Base-by-base conservation (phyloP, 1,140 invertebrate genomes). In the Solenopsis fugax region DNA sequence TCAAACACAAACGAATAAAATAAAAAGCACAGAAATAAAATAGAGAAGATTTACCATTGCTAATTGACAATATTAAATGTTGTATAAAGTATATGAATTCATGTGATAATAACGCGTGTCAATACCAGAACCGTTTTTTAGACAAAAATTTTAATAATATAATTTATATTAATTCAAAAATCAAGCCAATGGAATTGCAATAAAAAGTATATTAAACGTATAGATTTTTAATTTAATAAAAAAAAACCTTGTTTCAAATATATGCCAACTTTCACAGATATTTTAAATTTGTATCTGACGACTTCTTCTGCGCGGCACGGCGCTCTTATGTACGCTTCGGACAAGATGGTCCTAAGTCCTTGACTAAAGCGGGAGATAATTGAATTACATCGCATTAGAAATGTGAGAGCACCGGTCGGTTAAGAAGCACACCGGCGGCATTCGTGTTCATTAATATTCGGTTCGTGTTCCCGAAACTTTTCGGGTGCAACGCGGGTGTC, bases 361-460 rank as follows among this genome's bases (percentile, higher is more conserved):
- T 12, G 13, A 2, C 34, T 71, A 81, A 58, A 41, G 16, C 37
- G 21, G 60, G 29, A 24, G 34, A 50, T 50, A 62, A 84, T 75
- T 48, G n/a, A 84, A 84, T 71, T 73, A 50, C 24, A 2, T 48
- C 12, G 54, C 21, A 21, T 7, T 52, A 37, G 18, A 16, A 16
- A 16, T 29, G 10, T 21, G 48, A n/a, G 18, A 45, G 56, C 56
- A 89, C 78, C 54, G 77, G 34, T 89, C 21, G 62, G 67, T 84
- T 62, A 67, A 87, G 41, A 54, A 78, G 18, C 24, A 16, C 71
- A 60, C n/a, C 52, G 41, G 58, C 50, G 29, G 41, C 52, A 87
- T 69, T 87, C 21, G 67, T 58, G 78, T 69, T 87, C 89, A 85
- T 90, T 90, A 90, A 90, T 90, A 90, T 90, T 90, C 89, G 48